Base-by-base conservation (phyloP, 2,888 invertebrate genomes). In the Rhorus exstirpatorius region DNA sequence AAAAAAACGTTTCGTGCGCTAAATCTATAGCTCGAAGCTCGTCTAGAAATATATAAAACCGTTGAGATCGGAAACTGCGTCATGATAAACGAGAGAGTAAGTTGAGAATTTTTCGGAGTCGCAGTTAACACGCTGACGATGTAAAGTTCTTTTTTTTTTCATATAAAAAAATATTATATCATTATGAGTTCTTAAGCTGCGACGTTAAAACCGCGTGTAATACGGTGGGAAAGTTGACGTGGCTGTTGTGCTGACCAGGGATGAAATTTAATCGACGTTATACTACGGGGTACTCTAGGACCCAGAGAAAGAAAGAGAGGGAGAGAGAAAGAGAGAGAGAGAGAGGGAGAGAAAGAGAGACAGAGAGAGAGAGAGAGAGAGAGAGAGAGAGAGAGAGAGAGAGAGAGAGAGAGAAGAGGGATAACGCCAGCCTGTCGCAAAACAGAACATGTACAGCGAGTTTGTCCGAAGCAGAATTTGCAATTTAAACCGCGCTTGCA, bases 181-280 rank as follows among this genome's bases (percentile, higher is more conserved):
- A 19, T 71, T 46, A n/a, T 60, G 58, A 58, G 60, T 71, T 44
- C 58, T 46, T n/a, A 46, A 17, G 21, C 31, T 7, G 8, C 8
- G 26, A 44, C 17, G 65, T 60, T 72, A 26, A 72, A 70, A 58
- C 41, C n/a, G n/a, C n/a, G 53, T 70, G 24, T 75, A 82, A 78
- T 78, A 17, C 26, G 51, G 46, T 17, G 8, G 82, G 58, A 60
- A 58, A 68, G 84, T 81, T 77, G 77, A 79, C 74, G 68, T 60
- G 75, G 49, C 51, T 65, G 61, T 61, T 79, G 83, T 84, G 86
- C 83, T 85, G 85, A 78, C 77, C 61, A 83, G 86, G 83, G 84
- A 77, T 83, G 86, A 90, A 91, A 91, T 90, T 90, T 90, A 91
- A 91, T 90, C 90, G 88, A 75, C 83, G 86, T 86, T 85, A 86